A percentile compares a stretch with the other conserved stretches of the same genome.
Evolutionary conservation across 2,797 vertebrate species (phyloP).

Genomic region (Sardinella longiceps): DNA sequence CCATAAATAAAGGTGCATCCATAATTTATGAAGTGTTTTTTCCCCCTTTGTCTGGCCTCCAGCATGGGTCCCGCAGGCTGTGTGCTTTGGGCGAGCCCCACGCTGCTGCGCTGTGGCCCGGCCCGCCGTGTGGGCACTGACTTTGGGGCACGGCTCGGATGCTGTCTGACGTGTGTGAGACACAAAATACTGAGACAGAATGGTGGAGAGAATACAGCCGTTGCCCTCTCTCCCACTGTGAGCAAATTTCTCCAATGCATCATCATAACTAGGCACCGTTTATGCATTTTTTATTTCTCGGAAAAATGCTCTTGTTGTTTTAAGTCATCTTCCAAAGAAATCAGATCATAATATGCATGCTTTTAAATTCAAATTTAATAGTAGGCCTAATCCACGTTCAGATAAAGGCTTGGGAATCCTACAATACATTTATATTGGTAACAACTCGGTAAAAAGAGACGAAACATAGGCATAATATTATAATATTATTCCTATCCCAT

Average conservation of each 20-base stretch:
- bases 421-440: not conserved
- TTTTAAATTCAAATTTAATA: not conserved
- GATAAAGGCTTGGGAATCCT: not conserved
- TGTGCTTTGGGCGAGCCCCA: conserved; percentile 29
- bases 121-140: conserved; percentile 12
- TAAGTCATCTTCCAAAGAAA: not conserved
- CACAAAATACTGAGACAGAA: not conserved
- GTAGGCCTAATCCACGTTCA: not conserved
- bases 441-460: not conserved
- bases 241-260: not conserved
- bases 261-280: not conserved
- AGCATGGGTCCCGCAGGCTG: conserved; percentile 41
- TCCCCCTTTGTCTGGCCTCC: conserved; percentile 50
- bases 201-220: not conserved
- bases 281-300: not conserved
- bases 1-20: conserved; percentile 62
- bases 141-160: conserved; percentile 18
- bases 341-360: not conserved
- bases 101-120: conserved; percentile 24
- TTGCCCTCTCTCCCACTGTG: conserved; percentile 10
- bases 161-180: conserved; percentile 16
- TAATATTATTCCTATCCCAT: not conserved
- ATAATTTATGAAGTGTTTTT: conserved; percentile 60
- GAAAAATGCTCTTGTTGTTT: not conserved
- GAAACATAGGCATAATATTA: not conserved